A percentile compares a stretch with the other conserved stretches of the same genome.
These are phyloP conservation scores for Vesta saturnalis DNA, from an alignment of 2,888 invertebrate genomes.

Conservation along the genomic window DNA sequence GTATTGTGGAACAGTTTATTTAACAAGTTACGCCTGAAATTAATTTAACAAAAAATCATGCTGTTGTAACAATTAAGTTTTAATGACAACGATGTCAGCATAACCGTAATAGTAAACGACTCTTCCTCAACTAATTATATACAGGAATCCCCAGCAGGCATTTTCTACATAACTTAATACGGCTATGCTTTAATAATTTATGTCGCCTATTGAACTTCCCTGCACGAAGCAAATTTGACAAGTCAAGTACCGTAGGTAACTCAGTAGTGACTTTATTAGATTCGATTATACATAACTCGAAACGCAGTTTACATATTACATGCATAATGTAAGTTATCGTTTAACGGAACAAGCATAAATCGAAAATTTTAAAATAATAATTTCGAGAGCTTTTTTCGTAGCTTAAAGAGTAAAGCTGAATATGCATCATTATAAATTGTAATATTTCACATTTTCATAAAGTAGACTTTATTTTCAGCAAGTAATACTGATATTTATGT, in stretches of 20 bases:
- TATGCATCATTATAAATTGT: slow-evolving; percentile 16
- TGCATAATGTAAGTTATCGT: neutral
- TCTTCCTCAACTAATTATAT: slow-evolving; percentile 22
- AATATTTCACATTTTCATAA: slow-evolving; percentile 33
- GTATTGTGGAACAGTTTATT: too few species aligned
- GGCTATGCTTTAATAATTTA: slow-evolving; percentile 28
- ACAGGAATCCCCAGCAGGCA: slow-evolving; percentile 23
- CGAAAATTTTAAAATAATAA: neutral
- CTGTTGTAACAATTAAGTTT: too few species aligned
- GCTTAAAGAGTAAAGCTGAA: neutral
- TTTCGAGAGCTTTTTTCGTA: neutral
- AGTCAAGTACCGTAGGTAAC: slow-evolving; percentile 22
- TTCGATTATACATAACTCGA: slow-evolving; percentile 22
- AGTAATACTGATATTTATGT: slow-evolving; percentile 36
- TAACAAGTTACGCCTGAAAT: too few species aligned
- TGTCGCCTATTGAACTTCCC: slow-evolving; percentile 24
- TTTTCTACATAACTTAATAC: slow-evolving; percentile 31
- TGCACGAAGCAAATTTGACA: slow-evolving; percentile 26
- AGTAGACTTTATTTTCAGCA: slow-evolving; percentile 35
- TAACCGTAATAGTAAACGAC: slow-evolving; percentile 16
- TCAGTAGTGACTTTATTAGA: slow-evolving; percentile 21
- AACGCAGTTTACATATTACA: slow-evolving; percentile 17
- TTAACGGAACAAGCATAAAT: neutral
- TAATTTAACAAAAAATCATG: too few species aligned
- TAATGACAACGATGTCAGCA: too few species aligned